Percentiles rank a stretch among this genome's conserved stretches.
These are phyloP conservation scores for Gibbula magus DNA, from an alignment of 2,888 invertebrate genomes.

Conservation along the genomic window DNA sequence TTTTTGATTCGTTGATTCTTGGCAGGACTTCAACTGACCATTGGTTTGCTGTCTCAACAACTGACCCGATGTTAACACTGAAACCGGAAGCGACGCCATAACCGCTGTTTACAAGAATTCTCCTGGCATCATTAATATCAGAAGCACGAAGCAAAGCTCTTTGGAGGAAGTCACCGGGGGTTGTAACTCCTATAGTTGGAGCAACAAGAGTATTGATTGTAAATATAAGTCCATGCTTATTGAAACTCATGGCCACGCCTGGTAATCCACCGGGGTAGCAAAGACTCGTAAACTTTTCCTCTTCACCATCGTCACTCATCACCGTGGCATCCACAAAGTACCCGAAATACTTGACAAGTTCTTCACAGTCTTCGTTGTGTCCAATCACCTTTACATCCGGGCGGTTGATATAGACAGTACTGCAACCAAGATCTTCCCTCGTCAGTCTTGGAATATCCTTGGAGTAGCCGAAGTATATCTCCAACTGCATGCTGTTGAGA, in stretches of 20 bases:
- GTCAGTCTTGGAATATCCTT: background rate
- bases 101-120: background rate
- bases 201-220: background rate
- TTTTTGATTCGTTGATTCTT: background rate
- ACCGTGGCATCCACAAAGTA: conserved; percentile 21
- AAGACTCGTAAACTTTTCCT: conserved; percentile 13
- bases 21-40: conserved; percentile 20
- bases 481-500: conserved; percentile 23
- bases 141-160: conserved; percentile 15
- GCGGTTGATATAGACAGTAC: conserved; percentile 23
- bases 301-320: conserved; percentile 6
- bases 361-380: conserved; percentile 32
- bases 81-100: conserved; percentile 5
- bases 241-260: background rate
- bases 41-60: background rate
- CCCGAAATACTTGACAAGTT: conserved; percentile 10
- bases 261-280: conserved; percentile 25
- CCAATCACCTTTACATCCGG: conserved; percentile 29
- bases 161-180: conserved; percentile 6
- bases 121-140: background rate
- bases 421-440: conserved; percentile 26
- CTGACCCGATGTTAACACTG: background rate
- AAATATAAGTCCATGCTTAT: conserved; percentile 2
- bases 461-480: conserved; percentile 5
- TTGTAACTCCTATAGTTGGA: background rate